phyloP scores from a whole-genome alignment of 2,113 vertebrate genomes.

The Paramormyrops kingsleyae region DNA sequence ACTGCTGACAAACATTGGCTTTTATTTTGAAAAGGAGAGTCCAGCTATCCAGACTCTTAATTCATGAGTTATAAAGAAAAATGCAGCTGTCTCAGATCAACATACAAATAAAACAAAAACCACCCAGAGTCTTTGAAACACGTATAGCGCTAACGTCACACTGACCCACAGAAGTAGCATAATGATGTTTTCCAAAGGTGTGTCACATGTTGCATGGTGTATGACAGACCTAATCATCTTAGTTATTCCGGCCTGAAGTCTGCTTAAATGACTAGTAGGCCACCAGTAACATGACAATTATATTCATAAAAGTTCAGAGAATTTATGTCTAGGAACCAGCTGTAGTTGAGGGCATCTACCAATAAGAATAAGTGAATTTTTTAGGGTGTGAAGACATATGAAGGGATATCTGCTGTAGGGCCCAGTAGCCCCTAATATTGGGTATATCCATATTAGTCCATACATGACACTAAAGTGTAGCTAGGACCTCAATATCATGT shows the following conservation, averaged over 20 bases:
- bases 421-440: constrained; percentile 15
- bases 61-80: neutral
- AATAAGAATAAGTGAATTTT: neutral
- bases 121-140: neutral
- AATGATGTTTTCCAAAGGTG: neutral
- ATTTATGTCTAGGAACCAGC: neutral
- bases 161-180: neutral
- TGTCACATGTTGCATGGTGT: neutral
- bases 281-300: neutral
- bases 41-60: neutral
- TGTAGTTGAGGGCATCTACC: neutral
- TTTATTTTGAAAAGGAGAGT: neutral
- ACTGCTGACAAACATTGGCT: neutral
- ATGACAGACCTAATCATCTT: neutral
- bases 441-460: constrained; percentile 60
- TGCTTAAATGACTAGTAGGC: neutral
- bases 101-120: neutral
- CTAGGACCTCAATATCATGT: constrained; percentile 53
- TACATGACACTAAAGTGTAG: constrained; percentile 45
- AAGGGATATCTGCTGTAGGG: constrained; percentile 26
- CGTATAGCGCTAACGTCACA: neutral
- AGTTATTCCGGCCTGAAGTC: neutral
- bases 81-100: neutral
- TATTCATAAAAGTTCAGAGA: neutral
- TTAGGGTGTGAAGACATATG: neutral